Base-by-base conservation (phyloP, 1,140 invertebrate species). In the Bombus confusus region DNA sequence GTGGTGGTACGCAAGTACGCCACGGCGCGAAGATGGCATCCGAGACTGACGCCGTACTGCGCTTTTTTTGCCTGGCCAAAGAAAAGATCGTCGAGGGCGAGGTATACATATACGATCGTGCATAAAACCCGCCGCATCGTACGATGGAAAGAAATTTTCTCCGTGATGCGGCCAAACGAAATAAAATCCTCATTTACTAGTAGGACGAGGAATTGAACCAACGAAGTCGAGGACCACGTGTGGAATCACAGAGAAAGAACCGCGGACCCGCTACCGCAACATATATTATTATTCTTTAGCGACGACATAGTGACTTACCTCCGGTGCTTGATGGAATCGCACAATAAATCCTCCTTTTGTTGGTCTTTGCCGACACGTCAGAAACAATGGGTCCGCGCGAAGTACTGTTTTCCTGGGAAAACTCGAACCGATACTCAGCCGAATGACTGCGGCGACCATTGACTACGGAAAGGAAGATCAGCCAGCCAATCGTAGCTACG, bases 21-120 rank as follows among this genome's bases (percentile, higher is more conserved):
- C 90, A 90, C 92, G 92, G 92, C 89, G 93, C 92, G 93, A 94
- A 95, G 89, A 94, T 94, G 94, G 94, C 94, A 94, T 93, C 93
- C 93, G 85, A 86, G 89, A 93, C 90, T 91, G 94, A 95, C 94
- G 94, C 94, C 93, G 93, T 90, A 90, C 88, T 77, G 79, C 80
- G 80, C 85, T 88, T 89, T 91, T 93, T 91, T 90, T 91, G 73
- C 87, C 74, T 80, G 59, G n/a, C 15, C 66, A 47, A 69, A 75
- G 87, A 72, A 90, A 75, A 87, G 80, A 87, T 79, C 47, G 68
- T 18, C 86, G 73, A 85, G 85, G 84, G 59, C 80, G 85, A 84
- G 62, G 83, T 57, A 62, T 37, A 62, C 72, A n/a, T 83, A 62
- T 41, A 83, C 69, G 41, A 41, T 15, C 31, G 69, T 74, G 39